Conservation (phyloP, 2,888 invertebrate genomes). For the Pristionchus arcanus region DNA sequence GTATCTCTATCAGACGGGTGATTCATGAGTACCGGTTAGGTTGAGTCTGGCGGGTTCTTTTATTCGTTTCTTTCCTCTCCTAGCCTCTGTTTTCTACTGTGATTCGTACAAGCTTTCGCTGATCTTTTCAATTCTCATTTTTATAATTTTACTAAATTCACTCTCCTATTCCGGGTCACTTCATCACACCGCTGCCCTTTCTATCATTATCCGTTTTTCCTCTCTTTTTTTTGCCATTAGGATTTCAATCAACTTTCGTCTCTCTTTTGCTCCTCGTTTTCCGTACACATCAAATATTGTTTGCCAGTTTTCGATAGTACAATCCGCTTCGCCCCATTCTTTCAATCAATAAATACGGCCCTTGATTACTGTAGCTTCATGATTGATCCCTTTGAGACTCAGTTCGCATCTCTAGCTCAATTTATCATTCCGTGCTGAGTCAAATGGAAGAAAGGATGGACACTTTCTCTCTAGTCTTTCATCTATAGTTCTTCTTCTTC, state of each 20-base stretch:
- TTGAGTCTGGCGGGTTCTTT: not conserved
- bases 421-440: slow-evolving; percentile 39
- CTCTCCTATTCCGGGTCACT: not conserved
- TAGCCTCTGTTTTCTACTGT: slow-evolving; percentile 38
- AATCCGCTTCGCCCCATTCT: slow-evolving; percentile 6
- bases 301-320: slow-evolving; percentile 39
- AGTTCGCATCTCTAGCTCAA: slow-evolving; percentile 39
- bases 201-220: slow-evolving; percentile 41
- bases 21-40: not conserved
- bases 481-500: not conserved
- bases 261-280: slow-evolving; percentile 29
- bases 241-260: slow-evolving; percentile 33
- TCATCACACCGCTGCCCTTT: slow-evolving; percentile 45
- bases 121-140: slow-evolving; percentile 6
- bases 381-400: slow-evolving; percentile 2
- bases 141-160: slow-evolving; percentile 8
- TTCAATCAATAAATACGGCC: slow-evolving; percentile 37
- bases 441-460: not conserved
- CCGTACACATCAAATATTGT: slow-evolving; percentile 43
- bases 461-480: slow-evolving; percentile 11
- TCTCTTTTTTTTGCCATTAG: slow-evolving; percentile 2
- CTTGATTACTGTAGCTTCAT: slow-evolving; percentile 27
- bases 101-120: slow-evolving; percentile 36
- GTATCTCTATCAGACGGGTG: slow-evolving; percentile 20
- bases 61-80: not conserved